Conservation (phyloP, 2,888 invertebrate genomes). For the Pterobdella sp. region DNA sequence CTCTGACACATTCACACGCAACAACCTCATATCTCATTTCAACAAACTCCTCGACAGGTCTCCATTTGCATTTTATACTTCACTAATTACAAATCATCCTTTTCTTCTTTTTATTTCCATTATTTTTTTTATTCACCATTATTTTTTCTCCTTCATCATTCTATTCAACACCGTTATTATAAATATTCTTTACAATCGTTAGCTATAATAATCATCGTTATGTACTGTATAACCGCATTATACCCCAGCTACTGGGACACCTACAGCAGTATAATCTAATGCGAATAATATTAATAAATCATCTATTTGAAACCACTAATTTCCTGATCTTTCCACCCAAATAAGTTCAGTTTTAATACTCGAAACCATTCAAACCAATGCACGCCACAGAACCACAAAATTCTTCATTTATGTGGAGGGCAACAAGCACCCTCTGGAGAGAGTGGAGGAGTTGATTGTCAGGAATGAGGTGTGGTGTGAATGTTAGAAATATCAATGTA, state of each 20-base stretch:
- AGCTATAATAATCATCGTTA: too few relatives aligned
- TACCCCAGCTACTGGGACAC: too few relatives aligned
- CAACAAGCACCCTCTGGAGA: not conserved
- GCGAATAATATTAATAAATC: not conserved
- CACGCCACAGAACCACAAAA: not conserved
- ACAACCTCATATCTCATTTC: not conserved
- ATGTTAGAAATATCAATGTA: too few relatives aligned
- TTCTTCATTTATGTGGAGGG: constrained; percentile 2
- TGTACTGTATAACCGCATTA: too few relatives aligned
- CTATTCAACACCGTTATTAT: too few relatives aligned
- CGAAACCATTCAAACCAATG: not conserved
- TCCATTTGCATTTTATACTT: not conserved
- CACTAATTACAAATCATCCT: not conserved
- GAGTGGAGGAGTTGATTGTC: not conserved
- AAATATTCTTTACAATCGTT: too few relatives aligned
- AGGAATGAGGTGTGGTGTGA: too few relatives aligned
- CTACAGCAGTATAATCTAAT: too few relatives aligned
- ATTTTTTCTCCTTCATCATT: not conserved
- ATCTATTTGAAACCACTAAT: too few relatives aligned
- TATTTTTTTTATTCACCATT: not conserved
- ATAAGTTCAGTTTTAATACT: too few relatives aligned
- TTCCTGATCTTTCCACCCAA: too few relatives aligned
- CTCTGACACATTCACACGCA: not conserved
- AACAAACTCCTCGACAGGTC: constrained; percentile 5
- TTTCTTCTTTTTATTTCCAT: not conserved